Conservation (phyloP, 2,797 vertebrate species). For the Allochrocebus solatus region DNA sequence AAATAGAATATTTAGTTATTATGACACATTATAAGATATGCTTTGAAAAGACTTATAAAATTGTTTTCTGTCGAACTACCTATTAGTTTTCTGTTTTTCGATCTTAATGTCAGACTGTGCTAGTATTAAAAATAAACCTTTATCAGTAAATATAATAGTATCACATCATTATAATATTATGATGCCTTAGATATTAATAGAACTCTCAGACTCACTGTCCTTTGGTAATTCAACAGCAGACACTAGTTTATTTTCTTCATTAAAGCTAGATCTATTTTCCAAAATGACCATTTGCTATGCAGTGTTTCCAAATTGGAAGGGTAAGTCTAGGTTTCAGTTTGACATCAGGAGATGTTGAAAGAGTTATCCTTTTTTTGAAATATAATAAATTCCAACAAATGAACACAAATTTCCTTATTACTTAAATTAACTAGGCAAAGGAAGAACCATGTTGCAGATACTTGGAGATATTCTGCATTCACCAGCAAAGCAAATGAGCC, state of each 20-base stretch:
- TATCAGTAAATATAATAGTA: not conserved
- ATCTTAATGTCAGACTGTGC: not conserved
- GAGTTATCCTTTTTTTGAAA: not conserved
- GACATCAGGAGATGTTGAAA: not conserved
- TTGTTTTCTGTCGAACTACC: not conserved
- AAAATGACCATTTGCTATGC: not conserved
- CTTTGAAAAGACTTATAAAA: not conserved
- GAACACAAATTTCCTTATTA: not conserved
- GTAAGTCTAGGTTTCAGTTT: not conserved
- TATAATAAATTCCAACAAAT: not conserved
- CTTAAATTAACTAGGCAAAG: not conserved
- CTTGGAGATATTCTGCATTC: not conserved
- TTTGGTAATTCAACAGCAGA: not conserved
- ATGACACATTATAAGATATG: not conserved
- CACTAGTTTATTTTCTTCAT: not conserved
- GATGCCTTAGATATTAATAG: not conserved
- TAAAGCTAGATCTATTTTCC: not conserved
- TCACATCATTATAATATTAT: not conserved
- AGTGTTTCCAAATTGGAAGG: not conserved
- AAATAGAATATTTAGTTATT: not conserved
- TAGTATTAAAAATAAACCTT: not conserved
- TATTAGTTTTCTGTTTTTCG: not conserved
- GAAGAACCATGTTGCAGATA: not conserved
- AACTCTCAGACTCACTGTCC: not conserved
- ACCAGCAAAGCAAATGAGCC: not conserved